A percentile compares a stretch with the other conserved stretches of the same genome.
phyloP scores from a whole-genome alignment of 2,888 invertebrate species.

The Drosophila neotestacea region DNA sequence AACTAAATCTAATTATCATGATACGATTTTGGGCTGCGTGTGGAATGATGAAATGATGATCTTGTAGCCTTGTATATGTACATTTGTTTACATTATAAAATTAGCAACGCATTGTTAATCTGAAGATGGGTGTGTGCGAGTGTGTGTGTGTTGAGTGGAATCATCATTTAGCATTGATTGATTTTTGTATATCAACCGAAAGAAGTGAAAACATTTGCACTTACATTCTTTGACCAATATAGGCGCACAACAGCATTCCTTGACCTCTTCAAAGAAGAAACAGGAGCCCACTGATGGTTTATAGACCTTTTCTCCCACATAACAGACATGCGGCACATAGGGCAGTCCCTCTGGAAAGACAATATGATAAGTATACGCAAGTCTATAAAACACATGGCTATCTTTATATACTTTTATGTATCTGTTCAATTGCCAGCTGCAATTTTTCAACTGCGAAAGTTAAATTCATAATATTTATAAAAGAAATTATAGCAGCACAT shows the following conservation, averaged over 20 bases:
- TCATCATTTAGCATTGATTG: conserved; percentile 45
- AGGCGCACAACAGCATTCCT: conserved; percentile 84
- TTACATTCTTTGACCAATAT: conserved; percentile 83
- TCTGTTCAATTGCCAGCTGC: background rate
- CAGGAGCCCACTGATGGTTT: conserved; percentile 83
- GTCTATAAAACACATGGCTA: conserved; percentile 21
- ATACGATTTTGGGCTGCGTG: conserved; percentile 53
- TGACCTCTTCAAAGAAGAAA: conserved; percentile 82
- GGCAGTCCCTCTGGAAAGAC: conserved; percentile 83
- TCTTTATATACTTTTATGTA: background rate
- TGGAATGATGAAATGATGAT: conserved; percentile 45
- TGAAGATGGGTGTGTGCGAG: conserved; percentile 33
- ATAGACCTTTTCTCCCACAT: conserved; percentile 83
- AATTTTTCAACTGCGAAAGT: conserved; percentile 13
- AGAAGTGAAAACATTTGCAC: conserved; percentile 50
- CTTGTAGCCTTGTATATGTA: conserved; percentile 22
- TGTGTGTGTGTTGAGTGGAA: conserved; percentile 28
- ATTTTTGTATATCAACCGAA: conserved; percentile 24
- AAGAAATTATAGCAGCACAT: background rate
- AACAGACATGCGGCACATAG: conserved; percentile 85
- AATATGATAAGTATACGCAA: conserved; percentile 9
- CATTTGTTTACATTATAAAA: conserved; percentile 69
- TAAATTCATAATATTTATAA: background rate
- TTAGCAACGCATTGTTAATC: conserved; percentile 76
- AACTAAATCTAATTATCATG: conserved; percentile 78